Base-by-base conservation (phyloP, 2,113 vertebrate genomes). In the Mus spicilegus region DNA sequence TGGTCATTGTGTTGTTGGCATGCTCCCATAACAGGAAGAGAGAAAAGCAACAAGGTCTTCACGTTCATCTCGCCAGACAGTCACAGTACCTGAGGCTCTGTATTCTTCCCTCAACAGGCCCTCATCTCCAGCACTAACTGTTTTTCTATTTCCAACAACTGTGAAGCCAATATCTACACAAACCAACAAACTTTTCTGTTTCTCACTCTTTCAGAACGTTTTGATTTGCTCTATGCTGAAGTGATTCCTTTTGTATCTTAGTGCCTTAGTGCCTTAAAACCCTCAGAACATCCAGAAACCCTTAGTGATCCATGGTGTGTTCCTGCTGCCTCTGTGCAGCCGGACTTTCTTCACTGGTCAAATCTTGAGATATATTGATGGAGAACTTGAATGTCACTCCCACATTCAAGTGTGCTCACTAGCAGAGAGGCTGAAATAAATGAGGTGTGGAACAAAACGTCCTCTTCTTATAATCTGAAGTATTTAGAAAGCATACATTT, bases 281-380 rank as follows among this genome's bases (percentile, higher is more conserved):
- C 2, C 2, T 17, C 0, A 39, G 8, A 19, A 70, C 9, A 11
- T 19, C 76, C 26, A 46, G 24, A 96, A 78, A n/a, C 11, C 26
- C 0, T 0, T 11, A 26, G 6, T 28, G 8, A 13, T 9, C 36
- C 10, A 7, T 11, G 9, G 24, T 39, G 20, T 0, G 7, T 0
- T 20, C 11, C 12, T 20, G 33, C 9, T 78, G 10, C 0, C 14
- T n/a, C 6, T 46, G 3, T 10, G 3, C 13, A 51, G 26, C 10
- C 39, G 5, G 4, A 49, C 14, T 67, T 33, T 26, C 13, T 69
- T 70, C 70, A 65, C 8, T 58, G 36, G 33, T 67, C 24, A 54
- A 30, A 10, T 28, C 12, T 75, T 61, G 75, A 86, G 51, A 3
- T 19, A 49, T 26, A 30, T 22, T 26, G 22, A 7, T 20, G 70